Percentiles rank a stretch among this genome's conserved stretches.
Evolutionary conservation across 1,140 invertebrate species (phyloP).

Genomic region (Hylaeus volcanicus): DNA sequence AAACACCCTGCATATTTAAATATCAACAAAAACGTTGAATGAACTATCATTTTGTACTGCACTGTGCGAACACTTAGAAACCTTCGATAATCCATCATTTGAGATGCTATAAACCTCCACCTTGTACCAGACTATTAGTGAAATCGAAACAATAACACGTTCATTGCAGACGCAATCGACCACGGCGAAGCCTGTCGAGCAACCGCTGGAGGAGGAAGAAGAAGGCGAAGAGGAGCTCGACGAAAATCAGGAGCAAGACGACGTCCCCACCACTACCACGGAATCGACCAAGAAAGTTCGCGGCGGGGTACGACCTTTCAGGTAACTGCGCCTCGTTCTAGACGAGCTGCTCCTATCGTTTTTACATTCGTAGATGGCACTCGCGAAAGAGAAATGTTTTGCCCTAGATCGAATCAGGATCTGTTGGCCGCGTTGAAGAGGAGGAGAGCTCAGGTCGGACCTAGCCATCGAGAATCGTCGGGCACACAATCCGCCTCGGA

Average conservation of each 20-base stretch:
- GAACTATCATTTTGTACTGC: too few relatives aligned
- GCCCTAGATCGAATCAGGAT: slow-evolving; percentile 87
- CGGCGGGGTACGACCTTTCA: slow-evolving; percentile 82
- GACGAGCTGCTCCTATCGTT: too few relatives aligned
- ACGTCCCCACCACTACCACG: slow-evolving; percentile 82
- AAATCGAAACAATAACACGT: neutral
- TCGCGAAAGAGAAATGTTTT: neutral
- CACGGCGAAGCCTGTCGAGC: slow-evolving; percentile 68
- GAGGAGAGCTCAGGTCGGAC: slow-evolving; percentile 81
- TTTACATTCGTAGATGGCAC: too few relatives aligned
- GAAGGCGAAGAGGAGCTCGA: slow-evolving; percentile 76
- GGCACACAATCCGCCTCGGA: slow-evolving; percentile 57
- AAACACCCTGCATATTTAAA: too few relatives aligned
- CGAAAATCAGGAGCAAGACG: slow-evolving; percentile 77
- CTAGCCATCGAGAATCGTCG: slow-evolving; percentile 55
- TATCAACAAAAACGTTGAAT: too few relatives aligned
- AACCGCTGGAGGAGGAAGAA: slow-evolving; percentile 75
- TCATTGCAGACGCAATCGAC: slow-evolving; percentile 62
- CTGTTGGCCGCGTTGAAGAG: slow-evolving; percentile 86
- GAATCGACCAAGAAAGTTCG: slow-evolving; percentile 84
- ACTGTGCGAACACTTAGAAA: too few relatives aligned
- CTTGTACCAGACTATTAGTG: too few relatives aligned
- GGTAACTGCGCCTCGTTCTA: slow-evolving; percentile 48
- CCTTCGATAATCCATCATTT: too few relatives aligned
- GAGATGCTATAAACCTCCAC: too few relatives aligned